Percentiles rank a stretch among this genome's conserved stretches.
phyloP scores from a whole-genome alignment of 2,888 invertebrate genomes.

The Buathra laborator region DNA sequence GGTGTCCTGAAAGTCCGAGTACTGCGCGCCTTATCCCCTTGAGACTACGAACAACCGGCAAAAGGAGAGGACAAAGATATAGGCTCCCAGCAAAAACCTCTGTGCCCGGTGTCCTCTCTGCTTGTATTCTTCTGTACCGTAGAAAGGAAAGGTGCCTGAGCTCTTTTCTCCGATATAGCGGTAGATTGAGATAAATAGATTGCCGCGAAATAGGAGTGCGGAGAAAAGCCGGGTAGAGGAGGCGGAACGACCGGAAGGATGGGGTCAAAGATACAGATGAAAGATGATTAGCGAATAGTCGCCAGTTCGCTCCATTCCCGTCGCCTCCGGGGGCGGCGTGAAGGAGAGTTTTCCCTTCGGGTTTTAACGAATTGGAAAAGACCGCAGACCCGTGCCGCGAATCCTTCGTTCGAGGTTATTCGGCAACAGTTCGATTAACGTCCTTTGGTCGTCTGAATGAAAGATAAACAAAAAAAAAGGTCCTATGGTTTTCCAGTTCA shows the following conservation, averaged over 20 bases:
- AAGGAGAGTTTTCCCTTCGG: constrained; percentile 10
- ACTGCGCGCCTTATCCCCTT: constrained; percentile 25
- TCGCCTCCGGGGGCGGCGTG: constrained; percentile 18
- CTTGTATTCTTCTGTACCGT: constrained; percentile 16
- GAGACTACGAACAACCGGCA: constrained; percentile 20
- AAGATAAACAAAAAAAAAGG: constrained; percentile 28
- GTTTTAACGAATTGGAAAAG: constrained; percentile 38
- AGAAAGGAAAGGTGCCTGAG: constrained; percentile 42
- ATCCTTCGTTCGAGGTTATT: constrained; percentile 39
- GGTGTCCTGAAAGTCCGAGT: constrained; percentile 25
- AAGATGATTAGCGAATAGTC: constrained; percentile 47
- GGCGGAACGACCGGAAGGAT: constrained; percentile 36
- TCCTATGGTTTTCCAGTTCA: constrained; percentile 15
- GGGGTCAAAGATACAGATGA: constrained; percentile 47
- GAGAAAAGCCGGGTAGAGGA: constrained; percentile 39
- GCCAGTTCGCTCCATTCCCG: background rate
- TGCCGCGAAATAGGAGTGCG: constrained; percentile 25
- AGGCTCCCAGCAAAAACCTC: constrained; percentile 31
- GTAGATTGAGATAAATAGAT: constrained; percentile 66
- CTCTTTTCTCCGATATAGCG: constrained; percentile 30
- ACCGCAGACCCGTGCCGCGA: constrained; percentile 24
- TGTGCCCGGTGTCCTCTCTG: background rate
- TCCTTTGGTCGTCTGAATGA: constrained; percentile 29
- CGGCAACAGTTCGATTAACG: constrained; percentile 50
- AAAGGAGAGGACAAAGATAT: constrained; percentile 48